These are phyloP conservation scores for Leucoma salicis DNA, from an alignment of 2,888 invertebrate species.

Conservation along the genomic window DNA sequence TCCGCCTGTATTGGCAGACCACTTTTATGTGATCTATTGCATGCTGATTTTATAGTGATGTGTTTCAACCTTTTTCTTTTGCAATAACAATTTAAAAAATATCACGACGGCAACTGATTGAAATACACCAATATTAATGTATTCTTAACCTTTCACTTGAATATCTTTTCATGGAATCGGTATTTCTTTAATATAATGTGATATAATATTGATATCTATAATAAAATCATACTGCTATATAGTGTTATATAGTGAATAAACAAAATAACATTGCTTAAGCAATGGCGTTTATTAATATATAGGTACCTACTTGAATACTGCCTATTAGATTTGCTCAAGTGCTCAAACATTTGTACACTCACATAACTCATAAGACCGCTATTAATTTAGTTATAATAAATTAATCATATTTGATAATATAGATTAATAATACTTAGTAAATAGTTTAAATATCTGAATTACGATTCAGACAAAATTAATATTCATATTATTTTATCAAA, in stretches of 20 bases:
- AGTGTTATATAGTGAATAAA: conserved; percentile 15
- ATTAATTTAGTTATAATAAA: conserved; percentile 30
- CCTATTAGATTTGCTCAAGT: conserved; percentile 18
- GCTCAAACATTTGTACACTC: conserved; percentile 20
- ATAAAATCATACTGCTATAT: not conserved
- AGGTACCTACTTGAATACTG: not conserved
- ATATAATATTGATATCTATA: not conserved
- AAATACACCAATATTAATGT: too few relatives aligned
- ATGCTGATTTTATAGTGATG: too few relatives aligned
- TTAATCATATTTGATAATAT: conserved; percentile 35
- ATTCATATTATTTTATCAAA: not conserved
- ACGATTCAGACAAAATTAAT: conserved; percentile 3
- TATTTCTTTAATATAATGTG: not conserved
- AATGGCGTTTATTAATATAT: conserved; percentile 19
- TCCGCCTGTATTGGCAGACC: too few relatives aligned
- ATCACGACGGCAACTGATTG: too few relatives aligned
- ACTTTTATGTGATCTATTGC: too few relatives aligned
- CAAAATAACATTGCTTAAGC: conserved; percentile 29
- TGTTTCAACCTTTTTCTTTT: too few relatives aligned
- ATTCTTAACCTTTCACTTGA: too few relatives aligned
- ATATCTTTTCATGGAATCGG: too few relatives aligned
- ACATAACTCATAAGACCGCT: conserved; percentile 29
- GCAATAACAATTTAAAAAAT: too few relatives aligned
- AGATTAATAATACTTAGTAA: conserved; percentile 37
- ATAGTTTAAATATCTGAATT: conserved; percentile 15